Conservation (phyloP, 2,797 vertebrate genomes). For the Halcyon smyrnensis region DNA sequence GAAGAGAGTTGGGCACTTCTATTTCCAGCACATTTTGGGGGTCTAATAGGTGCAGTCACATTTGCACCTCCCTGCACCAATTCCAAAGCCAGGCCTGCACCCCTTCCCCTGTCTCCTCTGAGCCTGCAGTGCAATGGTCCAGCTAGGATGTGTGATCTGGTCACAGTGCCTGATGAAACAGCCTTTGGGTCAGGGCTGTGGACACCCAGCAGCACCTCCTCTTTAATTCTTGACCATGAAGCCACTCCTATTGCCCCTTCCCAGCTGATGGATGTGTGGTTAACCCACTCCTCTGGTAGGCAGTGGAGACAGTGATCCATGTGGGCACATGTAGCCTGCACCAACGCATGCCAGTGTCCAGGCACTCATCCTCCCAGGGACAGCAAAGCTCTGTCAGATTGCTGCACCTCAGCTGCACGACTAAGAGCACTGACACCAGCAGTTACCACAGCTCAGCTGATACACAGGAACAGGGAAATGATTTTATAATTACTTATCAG, state of each 20-base stretch:
- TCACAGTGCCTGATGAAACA: not conserved
- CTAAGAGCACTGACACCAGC: not conserved
- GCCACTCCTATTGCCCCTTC: not conserved
- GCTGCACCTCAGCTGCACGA: not conserved
- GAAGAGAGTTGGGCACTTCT: not conserved
- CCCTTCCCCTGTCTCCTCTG: not conserved
- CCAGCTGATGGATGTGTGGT: not conserved
- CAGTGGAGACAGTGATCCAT: fast-evolving
- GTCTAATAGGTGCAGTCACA: not conserved
- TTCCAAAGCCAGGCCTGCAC: fast-evolving
- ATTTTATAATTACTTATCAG: constrained; percentile 32
- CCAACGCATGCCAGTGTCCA: fast-evolving
- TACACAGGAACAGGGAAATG: constrained; percentile 18
- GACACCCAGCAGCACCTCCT: not conserved
- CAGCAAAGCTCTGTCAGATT: not conserved
- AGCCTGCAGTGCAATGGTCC: not conserved
- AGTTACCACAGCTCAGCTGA: fast-evolving
- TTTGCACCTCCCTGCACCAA: not conserved
- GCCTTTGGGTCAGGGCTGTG: not conserved
- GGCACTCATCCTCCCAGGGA: fast-evolving
- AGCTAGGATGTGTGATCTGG: fast-evolving
- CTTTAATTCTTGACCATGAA: not conserved
- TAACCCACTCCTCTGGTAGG: not conserved
- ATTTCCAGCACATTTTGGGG: fast-evolving
- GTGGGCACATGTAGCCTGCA: fast-evolving